A percentile compares a stretch with the other conserved stretches of the same genome.
Evolutionary conservation across 2,888 invertebrate genomes (phyloP).

Genomic region (Acanthosoma haemorrhoidale): DNA sequence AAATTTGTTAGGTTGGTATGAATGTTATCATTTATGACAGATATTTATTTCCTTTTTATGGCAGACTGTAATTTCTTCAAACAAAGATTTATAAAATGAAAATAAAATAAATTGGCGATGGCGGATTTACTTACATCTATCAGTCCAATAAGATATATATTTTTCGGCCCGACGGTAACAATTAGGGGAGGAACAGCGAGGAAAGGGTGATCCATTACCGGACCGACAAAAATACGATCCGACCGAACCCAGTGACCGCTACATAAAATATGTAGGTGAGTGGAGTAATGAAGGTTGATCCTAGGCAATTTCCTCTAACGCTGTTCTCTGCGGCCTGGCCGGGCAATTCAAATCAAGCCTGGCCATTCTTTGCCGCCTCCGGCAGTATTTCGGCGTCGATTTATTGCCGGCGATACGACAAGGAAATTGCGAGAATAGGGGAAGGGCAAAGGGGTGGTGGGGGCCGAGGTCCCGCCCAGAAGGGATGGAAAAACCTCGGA

Average conservation of each 20-base stretch:
- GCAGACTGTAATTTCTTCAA: no score
- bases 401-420: conserved; percentile 86
- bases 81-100: no score
- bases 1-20: no score
- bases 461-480: conserved; percentile 24
- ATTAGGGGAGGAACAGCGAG: not conserved
- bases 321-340: conserved; percentile 31
- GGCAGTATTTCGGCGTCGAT: conserved; percentile 78
- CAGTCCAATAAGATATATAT: no score
- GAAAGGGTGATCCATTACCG: not conserved
- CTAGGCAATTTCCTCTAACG: conserved; percentile 38
- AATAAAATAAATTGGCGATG: no score
- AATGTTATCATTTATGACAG: no score
- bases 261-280: conserved; percentile 22
- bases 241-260: not conserved
- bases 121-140: no score
- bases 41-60: no score
- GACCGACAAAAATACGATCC: not conserved
- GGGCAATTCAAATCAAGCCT: conserved; percentile 41
- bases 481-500: conserved; percentile 22
- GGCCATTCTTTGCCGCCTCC: conserved; percentile 47
- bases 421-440: conserved; percentile 84
- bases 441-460: conserved; percentile 30
- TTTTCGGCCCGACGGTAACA: no score
- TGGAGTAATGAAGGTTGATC: conserved; percentile 38